These are phyloP conservation scores for Dimorphilus gyrociliatus DNA, from an alignment of 2,888 invertebrate genomes.

Conservation along the genomic window DNA sequence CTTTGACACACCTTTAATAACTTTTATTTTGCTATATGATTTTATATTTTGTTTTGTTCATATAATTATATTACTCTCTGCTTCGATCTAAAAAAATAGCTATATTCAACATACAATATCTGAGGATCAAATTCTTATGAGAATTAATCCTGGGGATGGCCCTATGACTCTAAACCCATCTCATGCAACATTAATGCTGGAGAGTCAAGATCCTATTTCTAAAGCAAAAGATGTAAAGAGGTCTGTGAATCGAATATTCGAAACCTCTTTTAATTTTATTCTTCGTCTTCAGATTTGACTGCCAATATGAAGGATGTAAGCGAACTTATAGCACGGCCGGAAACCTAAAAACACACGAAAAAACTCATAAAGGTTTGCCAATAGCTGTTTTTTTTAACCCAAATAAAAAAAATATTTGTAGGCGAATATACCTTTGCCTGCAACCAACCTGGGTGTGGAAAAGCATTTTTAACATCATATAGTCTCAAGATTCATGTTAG, in stretches of 20 bases:
- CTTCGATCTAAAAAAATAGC: too few relatives aligned
- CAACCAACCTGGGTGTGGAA: constrained; percentile 66
- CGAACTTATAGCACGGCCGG: constrained; percentile 82
- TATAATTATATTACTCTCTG: too few relatives aligned
- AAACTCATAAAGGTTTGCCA: constrained; percentile 80
- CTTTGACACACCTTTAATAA: too few relatives aligned
- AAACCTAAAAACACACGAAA: constrained; percentile 81
- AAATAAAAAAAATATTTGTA: too few relatives aligned
- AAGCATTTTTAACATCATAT: constrained; percentile 83
- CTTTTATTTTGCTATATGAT: too few relatives aligned
- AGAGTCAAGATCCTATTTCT: constrained; percentile 46
- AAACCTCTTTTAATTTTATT: not conserved
- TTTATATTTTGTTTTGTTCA: too few relatives aligned
- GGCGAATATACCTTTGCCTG: constrained; percentile 88
- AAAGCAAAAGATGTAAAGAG: constrained; percentile 47
- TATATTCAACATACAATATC: constrained; percentile 53
- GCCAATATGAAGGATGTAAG: constrained; percentile 71
- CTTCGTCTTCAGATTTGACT: constrained; percentile 46
- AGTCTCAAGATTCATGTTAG: constrained; percentile 82
- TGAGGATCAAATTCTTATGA: constrained; percentile 51
- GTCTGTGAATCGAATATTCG: constrained; percentile 8
- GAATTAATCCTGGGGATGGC: constrained; percentile 51
- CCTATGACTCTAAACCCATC: constrained; percentile 51
- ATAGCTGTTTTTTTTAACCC: too few relatives aligned
- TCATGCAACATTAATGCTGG: constrained; percentile 52